A percentile compares a stretch with the other conserved stretches of the same genome.
Evolutionary conservation across 1,140 invertebrate genomes (phyloP).

Genomic region (Diabrotica undecimpunctata): DNA sequence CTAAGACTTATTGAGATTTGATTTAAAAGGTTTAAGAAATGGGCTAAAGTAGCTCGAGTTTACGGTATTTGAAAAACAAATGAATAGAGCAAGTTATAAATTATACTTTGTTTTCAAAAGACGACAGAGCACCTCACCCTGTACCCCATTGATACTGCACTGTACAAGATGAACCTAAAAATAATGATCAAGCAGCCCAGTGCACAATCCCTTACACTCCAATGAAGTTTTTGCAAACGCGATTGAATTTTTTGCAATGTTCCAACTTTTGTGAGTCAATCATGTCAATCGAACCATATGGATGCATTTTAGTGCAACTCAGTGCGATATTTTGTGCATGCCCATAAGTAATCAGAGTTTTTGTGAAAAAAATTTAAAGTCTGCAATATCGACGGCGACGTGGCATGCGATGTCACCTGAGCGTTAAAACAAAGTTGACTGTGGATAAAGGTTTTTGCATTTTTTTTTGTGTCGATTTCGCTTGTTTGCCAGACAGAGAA

Average conservation of each 20-base stretch:
- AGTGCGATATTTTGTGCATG: background rate
- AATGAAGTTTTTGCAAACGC: background rate
- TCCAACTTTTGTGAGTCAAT: background rate
- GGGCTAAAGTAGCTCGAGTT: no score
- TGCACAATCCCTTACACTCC: conserved; percentile 1
- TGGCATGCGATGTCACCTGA: conserved; percentile 1
- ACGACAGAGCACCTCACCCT: no score
- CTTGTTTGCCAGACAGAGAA: conserved; percentile 1
- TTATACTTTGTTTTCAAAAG: no score
- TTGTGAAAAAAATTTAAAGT: conserved; percentile 3
- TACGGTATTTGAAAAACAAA: no score
- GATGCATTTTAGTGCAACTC: conserved; percentile 2
- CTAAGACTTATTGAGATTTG: no score
- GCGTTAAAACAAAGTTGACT: conserved; percentile 2
- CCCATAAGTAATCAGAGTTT: conserved; percentile 2
- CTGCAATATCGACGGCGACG: conserved; percentile 1
- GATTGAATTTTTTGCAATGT: conserved; percentile 1
- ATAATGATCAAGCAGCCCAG: background rate
- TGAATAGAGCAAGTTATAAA: no score
- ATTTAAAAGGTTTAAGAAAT: no score
- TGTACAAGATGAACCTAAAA: background rate
- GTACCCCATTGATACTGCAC: no score
- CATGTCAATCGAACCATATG: background rate
- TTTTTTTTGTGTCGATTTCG: background rate
- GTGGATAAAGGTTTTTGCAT: background rate